These are phyloP conservation scores for Drymodes brunneopygia DNA, from an alignment of 2,113 vertebrate genomes.

Conservation along the genomic window DNA sequence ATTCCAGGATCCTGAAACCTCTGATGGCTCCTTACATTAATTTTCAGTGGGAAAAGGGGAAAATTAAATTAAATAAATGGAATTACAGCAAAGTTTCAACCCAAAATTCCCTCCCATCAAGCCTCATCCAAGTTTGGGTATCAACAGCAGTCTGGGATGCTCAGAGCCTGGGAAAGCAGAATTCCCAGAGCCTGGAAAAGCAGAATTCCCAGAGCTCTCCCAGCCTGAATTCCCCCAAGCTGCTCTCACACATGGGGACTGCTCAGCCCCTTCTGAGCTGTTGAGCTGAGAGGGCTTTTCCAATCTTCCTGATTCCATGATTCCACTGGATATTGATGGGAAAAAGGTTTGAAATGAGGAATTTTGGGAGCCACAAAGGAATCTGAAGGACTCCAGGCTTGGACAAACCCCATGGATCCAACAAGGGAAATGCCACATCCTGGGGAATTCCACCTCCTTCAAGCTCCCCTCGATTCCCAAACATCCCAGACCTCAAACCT, in stretches of 20 bases:
- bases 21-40: rapidly evolving
- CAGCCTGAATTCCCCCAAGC: background rate
- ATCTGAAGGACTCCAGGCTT: background rate
- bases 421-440: background rate
- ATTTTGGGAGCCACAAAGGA: rapidly evolving
- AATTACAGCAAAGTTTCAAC: background rate
- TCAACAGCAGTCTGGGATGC: background rate
- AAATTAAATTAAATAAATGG: rapidly evolving
- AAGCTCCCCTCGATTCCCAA: rapidly evolving
- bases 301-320: background rate
- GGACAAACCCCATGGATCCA: background rate
- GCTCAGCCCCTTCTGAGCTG: background rate
- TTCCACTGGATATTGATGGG: background rate
- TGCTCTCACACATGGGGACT: rapidly evolving
- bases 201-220: background rate
- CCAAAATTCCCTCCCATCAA: background rate
- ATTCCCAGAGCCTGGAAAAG: background rate
- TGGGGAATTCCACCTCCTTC: background rate
- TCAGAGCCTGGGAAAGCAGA: background rate
- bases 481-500: background rate
- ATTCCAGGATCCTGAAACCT: background rate
- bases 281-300: background rate
- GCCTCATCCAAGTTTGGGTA: background rate
- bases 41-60: background rate
- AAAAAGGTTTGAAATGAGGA: background rate